phyloP scores from a whole-genome alignment of 2,113 vertebrate genomes.

The Cervus canadensis region DNA sequence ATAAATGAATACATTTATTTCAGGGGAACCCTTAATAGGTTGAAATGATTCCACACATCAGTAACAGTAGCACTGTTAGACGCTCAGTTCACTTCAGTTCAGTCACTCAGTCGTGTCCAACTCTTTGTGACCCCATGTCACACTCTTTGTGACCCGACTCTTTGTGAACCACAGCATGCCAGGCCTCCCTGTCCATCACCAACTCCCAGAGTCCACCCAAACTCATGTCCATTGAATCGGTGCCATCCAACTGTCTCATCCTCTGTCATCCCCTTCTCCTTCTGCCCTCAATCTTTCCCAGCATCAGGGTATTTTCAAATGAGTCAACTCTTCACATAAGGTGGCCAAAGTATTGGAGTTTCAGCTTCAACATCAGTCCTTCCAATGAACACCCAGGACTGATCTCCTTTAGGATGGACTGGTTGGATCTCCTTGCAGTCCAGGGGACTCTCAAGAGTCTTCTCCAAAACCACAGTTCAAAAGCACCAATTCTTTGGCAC shows the following conservation, averaged over 20 bases:
- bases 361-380: neutral
- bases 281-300: neutral
- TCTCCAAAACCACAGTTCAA: neutral
- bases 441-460: neutral
- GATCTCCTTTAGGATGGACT: neutral
- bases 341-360: neutral
- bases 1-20: neutral
- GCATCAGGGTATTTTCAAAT: neutral
- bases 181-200: neutral
- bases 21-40: neutral
- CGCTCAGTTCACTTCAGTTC: neutral
- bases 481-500: accelerated
- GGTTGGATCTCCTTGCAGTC: neutral
- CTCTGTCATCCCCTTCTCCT: neutral
- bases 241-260: neutral
- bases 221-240: neutral
- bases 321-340: neutral
- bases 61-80: neutral
- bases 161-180: neutral
- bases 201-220: neutral
- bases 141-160: neutral
- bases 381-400: neutral
- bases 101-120: accelerated
- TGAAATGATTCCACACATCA: neutral
- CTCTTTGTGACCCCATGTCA: neutral